Percentiles rank a stretch among this genome's conserved stretches.
Conservation (phyloP, 2,888 invertebrate genomes). For the Celastrina argiolus region DNA sequence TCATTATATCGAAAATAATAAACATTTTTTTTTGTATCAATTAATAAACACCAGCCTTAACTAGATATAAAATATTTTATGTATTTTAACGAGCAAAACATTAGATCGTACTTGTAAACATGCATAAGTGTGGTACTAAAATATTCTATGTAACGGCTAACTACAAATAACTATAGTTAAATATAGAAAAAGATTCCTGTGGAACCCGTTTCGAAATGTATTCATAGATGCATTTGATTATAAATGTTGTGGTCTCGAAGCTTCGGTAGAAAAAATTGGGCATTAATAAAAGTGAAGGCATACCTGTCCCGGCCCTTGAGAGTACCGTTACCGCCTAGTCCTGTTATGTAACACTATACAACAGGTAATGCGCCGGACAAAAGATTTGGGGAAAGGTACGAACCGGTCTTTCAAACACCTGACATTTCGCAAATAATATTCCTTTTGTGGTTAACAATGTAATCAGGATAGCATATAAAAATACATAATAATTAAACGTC, state of each 20-base stretch:
- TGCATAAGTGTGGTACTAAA: neutral
- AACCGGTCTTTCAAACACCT: conserved; percentile 11
- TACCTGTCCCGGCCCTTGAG: conserved; percentile 43
- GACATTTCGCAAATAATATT: conserved; percentile 4
- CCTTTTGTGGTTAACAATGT: neutral
- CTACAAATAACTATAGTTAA: neutral
- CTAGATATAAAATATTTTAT: neutral
- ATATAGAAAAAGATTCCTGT: neutral
- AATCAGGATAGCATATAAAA: neutral
- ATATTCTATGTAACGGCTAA: conserved; percentile 1
- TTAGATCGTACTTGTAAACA: neutral
- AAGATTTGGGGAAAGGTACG: conserved; percentile 14
- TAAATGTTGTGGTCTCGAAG: conserved; percentile 23
- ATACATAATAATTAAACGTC: too few species aligned
- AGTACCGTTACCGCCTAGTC: conserved; percentile 68
- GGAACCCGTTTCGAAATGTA: conserved; percentile 12
- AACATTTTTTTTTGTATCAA: neutral
- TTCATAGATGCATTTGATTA: conserved; percentile 3
- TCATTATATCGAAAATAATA: too few species aligned
- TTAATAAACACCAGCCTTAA: neutral
- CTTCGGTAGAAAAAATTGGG: conserved; percentile 26
- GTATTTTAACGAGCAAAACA: neutral
- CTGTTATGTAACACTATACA: conserved; percentile 43
- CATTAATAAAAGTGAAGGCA: conserved; percentile 72
- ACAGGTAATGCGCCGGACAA: conserved; percentile 17